Conservation (phyloP, 2,888 invertebrate species). For the Oscheius sp. region DNA sequence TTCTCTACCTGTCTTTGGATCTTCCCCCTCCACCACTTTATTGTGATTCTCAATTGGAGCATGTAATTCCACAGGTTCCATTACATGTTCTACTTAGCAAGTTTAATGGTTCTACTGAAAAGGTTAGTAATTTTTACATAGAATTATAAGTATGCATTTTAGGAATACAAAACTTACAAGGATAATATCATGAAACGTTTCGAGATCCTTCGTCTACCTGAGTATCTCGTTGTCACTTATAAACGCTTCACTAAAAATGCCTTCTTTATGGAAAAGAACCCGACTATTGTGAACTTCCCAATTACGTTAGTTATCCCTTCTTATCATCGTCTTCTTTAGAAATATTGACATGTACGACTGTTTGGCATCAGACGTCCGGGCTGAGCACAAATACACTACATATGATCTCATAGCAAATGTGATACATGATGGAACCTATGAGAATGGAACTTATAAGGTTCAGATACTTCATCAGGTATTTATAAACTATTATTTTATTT, state of each 20-base stretch:
- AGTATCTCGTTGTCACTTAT: conserved; percentile 83
- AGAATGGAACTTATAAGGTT: conserved; percentile 90
- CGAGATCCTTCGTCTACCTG: conserved; percentile 85
- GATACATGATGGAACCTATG: conserved; percentile 96
- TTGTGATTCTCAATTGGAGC: conserved; percentile 95
- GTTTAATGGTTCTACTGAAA: conserved; percentile 92
- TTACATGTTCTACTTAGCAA: conserved; percentile 90
- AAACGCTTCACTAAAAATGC: conserved; percentile 98
- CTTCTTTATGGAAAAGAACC: conserved; percentile 98
- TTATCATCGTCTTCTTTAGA: too few relatives aligned
- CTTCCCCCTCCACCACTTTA: conserved; percentile 95
- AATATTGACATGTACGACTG: conserved; percentile 97
- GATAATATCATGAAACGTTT: conserved; percentile 97
- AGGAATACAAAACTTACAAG: conserved; percentile 97
- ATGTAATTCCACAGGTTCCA: conserved; percentile 93
- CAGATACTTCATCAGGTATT: conserved; percentile 85
- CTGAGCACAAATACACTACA: conserved; percentile 81
- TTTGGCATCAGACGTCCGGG: conserved; percentile 80
- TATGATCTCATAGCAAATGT: conserved; percentile 99
- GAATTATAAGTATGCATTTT: conserved; percentile 13
- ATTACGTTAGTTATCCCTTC: conserved; percentile 97
- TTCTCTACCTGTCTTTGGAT: conserved; percentile 95
- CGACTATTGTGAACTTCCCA: conserved; percentile 99
- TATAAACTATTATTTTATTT: neutral
- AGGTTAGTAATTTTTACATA: conserved; percentile 71